A percentile compares a stretch with the other conserved stretches of the same genome.
Evolutionary conservation across 2,888 invertebrate genomes (phyloP).

Genomic region (Charanyca ferruginea): DNA sequence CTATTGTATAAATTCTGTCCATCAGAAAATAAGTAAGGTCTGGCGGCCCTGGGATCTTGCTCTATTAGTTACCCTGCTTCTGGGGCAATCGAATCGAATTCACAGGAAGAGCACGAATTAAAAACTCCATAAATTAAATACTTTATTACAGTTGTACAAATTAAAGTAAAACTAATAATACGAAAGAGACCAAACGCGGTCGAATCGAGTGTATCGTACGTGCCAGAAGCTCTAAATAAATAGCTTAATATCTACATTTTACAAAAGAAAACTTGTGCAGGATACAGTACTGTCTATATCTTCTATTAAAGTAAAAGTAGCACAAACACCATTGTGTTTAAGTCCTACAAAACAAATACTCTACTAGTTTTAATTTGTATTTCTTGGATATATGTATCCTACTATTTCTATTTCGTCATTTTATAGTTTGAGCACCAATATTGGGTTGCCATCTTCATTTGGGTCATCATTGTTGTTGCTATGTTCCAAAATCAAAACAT

Average conservation of each 20-base stretch:
- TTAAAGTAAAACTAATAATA: slow-evolving; percentile 54
- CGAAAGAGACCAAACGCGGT: slow-evolving; percentile 32
- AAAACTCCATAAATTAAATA: slow-evolving; percentile 34
- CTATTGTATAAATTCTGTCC: too few relatives aligned
- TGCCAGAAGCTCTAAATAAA: slow-evolving; percentile 61
- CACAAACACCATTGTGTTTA: slow-evolving; percentile 11
- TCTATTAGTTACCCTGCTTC: too few relatives aligned
- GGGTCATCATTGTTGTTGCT: not conserved
- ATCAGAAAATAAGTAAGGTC: too few relatives aligned
- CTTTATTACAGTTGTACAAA: slow-evolving; percentile 60
- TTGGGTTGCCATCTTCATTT: slow-evolving; percentile 10
- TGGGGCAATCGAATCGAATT: too few relatives aligned
- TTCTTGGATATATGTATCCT: slow-evolving; percentile 38
- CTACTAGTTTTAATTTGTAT: slow-evolving; percentile 40
- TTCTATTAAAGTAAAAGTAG: slow-evolving; percentile 4
- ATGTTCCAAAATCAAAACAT: not conserved
- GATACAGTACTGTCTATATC: slow-evolving; percentile 12
- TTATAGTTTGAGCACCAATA: slow-evolving; percentile 24
- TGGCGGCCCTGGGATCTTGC: too few relatives aligned
- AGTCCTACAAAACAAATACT: slow-evolving; percentile 16
- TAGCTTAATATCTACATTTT: slow-evolving; percentile 60
- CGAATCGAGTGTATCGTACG: slow-evolving; percentile 22
- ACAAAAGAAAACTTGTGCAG: slow-evolving; percentile 26
- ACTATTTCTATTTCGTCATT: slow-evolving; percentile 24
- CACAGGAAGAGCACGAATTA: not conserved